Evolutionary conservation across 2,888 invertebrate genomes (phyloP), one percentile per base, ranked within the genome.

Genomic region (Asteroscopus sphinx): DNA sequence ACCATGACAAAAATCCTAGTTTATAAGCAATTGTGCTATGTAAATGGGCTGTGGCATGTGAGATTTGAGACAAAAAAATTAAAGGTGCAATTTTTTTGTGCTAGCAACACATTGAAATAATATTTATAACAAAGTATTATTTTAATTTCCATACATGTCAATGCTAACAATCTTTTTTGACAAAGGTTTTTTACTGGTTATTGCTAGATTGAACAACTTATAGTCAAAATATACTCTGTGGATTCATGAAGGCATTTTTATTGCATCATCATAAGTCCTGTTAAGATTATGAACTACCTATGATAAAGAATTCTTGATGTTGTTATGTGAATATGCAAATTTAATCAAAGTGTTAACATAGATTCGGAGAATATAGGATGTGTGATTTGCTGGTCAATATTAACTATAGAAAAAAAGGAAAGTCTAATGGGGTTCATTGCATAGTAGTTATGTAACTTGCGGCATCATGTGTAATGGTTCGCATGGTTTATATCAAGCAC

Each of bases 231-330:
- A n/a, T n/a, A n/a, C 0, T 33, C 32, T 61, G 11, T 8, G 11
- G 36, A 36, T 47, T 26, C 4, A 17, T 11, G 1, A 15, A 47
- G 11, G 5, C 1, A 12, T 35, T 25, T 40, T 33, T 32, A 48
- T 65, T 65, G 65, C 65, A 65, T 68, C 65, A 65, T 68, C 47
- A 15, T 33, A 30, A 21, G 30, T 25, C 9, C 16, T 8, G 7
- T 47, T 39, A 7, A 41, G 36, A 62, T 68, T 62, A 16, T 16
- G 6, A 6, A 36, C 36, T 25, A 11, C 3, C 15, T 11, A 4
- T 35, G 63, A 53, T 53, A 62, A 62, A 51, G 9, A 48, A n/a
- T 6, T 16, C 0, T 36, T 45, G 17, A 28, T 68, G 54, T 33
- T n/a, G 17, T 25, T 15, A 15, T 13, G 17, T 11, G 7, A 26